Evolutionary conservation across 2,797 vertebrate species (phyloP), one percentile per base, ranked within the genome.

Genomic region (Paramormyrops hopkinsi): DNA sequence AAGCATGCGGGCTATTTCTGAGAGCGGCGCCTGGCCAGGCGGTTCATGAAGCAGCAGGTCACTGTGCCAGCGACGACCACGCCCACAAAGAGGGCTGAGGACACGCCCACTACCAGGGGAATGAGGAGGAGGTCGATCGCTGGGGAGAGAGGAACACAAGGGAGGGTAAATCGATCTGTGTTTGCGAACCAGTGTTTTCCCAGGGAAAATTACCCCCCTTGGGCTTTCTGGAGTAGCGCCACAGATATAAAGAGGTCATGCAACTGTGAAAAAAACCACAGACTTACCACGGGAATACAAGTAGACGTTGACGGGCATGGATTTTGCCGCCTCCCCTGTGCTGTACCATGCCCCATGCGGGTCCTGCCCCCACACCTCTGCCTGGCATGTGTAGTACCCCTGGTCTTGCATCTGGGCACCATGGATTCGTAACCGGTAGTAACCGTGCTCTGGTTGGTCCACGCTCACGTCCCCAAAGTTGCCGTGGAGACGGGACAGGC

Each of bases 31-130:
- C 91, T 94, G 0, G 94, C 93, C 87, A 98, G 94, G 37, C 95
- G 94, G 50, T 93, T 97, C 96, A 98, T 97, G 93, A 98, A 98
- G 94, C 97, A 98, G 90, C 97, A 98, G 82, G 97, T 98, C 53
- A 98, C 97, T 0, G 97, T 90, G 0, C 96, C 93, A 0, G 98
- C 96, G 91, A 98, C 94, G 50, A 95, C 89, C 88, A 97, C 93
- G 0, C 97, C 97, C 1, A 97, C 96, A 46, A 98, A 96, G n/a
- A 98, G 93, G 69, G 97, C 97, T 0, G 96, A 96, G 44, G 95
- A 97, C n/a, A 96, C 92, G 0, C 97, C 97, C 5, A 96, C 92
- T 8, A 97, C 93, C 90, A 98, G 88, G 0, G 97, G 97, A 89
- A 98, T 93, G 59, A 98, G 93, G 17, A 98, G 95, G 29, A 97